phyloP scores from a whole-genome alignment of 2,797 vertebrate genomes.

The Sebastiscus albofasciatus region DNA sequence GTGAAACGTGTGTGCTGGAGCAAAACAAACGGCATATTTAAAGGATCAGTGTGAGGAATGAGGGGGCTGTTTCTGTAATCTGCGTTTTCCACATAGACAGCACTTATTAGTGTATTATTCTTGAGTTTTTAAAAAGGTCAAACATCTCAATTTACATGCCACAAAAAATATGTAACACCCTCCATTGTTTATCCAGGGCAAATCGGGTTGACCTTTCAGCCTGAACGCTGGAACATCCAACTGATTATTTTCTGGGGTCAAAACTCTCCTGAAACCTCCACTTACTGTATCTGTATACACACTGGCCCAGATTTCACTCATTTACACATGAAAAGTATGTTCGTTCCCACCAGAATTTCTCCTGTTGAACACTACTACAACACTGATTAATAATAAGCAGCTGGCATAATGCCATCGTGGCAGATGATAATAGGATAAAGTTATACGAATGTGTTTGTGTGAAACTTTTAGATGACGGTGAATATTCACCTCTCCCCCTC shows the following conservation, averaged over 20 bases:
- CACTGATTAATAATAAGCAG: conserved; percentile 24
- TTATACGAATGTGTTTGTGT: background rate
- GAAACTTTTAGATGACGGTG: background rate
- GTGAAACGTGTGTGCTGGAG: background rate
- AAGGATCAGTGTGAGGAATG: background rate
- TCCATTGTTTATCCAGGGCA: conserved; percentile 2
- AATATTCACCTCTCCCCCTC: conserved; percentile 14
- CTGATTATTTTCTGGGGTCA: background rate
- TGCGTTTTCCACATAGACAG: background rate
- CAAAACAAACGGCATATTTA: conserved; percentile 19
- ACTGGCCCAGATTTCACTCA: background rate
- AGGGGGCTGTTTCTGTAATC: background rate
- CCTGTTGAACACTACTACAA: background rate
- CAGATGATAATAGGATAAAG: conserved; percentile 6
- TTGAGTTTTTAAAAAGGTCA: conserved; percentile 16
- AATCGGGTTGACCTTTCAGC: conserved; percentile 27
- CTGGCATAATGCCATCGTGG: conserved; percentile 1
- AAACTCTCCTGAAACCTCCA: background rate
- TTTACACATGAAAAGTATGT: background rate
- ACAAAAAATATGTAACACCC: background rate
- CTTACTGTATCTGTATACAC: background rate
- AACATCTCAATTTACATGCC: conserved; percentile 3
- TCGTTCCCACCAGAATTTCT: background rate
- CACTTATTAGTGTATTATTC: background rate
- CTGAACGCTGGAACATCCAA: background rate